Conservation (phyloP, 2,888 invertebrate genomes). For the Steromphala cineraria region DNA sequence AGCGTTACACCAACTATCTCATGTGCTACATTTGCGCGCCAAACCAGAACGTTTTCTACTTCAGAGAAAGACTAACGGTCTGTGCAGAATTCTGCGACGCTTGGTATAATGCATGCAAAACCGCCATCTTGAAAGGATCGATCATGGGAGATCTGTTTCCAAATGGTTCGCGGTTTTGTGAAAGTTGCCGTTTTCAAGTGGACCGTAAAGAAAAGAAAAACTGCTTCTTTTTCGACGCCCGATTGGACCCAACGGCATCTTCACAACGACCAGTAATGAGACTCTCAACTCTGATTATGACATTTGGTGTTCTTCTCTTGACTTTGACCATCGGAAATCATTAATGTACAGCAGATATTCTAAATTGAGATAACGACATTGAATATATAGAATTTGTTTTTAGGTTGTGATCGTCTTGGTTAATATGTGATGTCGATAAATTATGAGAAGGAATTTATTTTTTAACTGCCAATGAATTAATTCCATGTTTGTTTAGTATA, state of each 20-base stretch:
- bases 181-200: constrained; percentile 71
- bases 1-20: constrained; percentile 73
- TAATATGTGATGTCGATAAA: too few relatives aligned
- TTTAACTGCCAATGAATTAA: too few relatives aligned
- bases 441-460: too few relatives aligned
- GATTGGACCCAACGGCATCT: constrained; percentile 35
- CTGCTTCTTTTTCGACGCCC: constrained; percentile 67
- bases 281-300: too few relatives aligned
- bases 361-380: too few relatives aligned
- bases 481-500: too few relatives aligned
- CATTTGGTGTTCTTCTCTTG: too few relatives aligned
- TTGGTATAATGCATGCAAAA: constrained; percentile 72
- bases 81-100: constrained; percentile 74
- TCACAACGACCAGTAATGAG: neutral
- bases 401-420: too few relatives aligned
- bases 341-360: too few relatives aligned
- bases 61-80: constrained; percentile 71
- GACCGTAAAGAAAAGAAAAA: constrained; percentile 51
- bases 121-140: constrained; percentile 74
- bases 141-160: constrained; percentile 69
- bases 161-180: constrained; percentile 72
- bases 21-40: constrained; percentile 76
- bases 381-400: too few relatives aligned
- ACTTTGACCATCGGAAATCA: too few relatives aligned
- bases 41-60: constrained; percentile 72